A percentile compares a stretch with the other conserved stretches of the same genome.
Evolutionary conservation across 2,113 vertebrate genomes (phyloP).

Genomic region (Etheostoma cragini): DNA sequence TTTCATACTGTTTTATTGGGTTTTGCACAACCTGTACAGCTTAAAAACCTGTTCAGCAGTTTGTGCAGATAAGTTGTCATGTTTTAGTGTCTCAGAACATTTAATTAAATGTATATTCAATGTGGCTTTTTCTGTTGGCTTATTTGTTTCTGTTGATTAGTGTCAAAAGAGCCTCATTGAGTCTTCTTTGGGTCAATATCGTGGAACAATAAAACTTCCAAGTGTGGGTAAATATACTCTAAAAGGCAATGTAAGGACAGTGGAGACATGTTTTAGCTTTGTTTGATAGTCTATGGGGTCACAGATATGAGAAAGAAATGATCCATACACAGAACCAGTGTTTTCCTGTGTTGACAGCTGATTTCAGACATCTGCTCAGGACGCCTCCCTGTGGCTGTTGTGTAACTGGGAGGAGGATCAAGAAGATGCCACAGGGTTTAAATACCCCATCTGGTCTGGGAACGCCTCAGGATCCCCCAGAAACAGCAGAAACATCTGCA

Average conservation of each 20-base stretch:
- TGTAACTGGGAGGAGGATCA: constrained; percentile 21
- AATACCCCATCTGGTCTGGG: constrained; percentile 52
- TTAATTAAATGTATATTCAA: background rate
- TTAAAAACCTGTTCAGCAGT: background rate
- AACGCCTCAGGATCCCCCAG: constrained; percentile 31
- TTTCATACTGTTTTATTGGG: too few relatives aligned
- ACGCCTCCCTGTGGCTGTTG: constrained; percentile 45
- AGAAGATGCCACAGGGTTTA: constrained; percentile 52
- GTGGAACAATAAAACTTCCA: too few relatives aligned
- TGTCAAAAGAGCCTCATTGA: background rate
- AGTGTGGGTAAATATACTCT: too few relatives aligned
- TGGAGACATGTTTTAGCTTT: background rate
- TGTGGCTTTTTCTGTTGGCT: too few relatives aligned
- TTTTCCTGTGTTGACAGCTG: constrained; percentile 11
- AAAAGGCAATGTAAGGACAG: background rate
- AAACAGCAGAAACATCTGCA: constrained; percentile 27
- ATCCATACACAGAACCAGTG: background rate
- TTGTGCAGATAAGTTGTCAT: background rate
- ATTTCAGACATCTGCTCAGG: constrained; percentile 34
- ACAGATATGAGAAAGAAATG: background rate
- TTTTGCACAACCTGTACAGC: background rate
- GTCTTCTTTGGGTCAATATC: too few relatives aligned
- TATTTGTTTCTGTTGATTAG: background rate
- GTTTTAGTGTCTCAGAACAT: background rate
- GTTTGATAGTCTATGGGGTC: background rate